Conservation (phyloP, 1,140 invertebrate genomes). For the Scylla paramamosain region DNA sequence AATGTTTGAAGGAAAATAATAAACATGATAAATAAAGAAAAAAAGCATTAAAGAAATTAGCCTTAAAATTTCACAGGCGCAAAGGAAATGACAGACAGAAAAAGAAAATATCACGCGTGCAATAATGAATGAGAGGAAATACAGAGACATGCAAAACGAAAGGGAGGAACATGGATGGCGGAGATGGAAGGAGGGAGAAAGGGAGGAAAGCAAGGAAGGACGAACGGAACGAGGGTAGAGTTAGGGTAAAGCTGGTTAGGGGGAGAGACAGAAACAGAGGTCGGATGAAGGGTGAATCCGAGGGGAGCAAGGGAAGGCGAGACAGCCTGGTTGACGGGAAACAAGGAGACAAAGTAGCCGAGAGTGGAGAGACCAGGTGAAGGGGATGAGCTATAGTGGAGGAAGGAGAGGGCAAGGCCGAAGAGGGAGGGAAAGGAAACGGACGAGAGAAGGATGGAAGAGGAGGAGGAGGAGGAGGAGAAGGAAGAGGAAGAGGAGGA, state of each 20-base stretch:
- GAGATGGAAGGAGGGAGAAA: slow-evolving; percentile 4
- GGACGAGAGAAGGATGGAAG: neutral
- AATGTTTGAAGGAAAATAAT: too few species aligned
- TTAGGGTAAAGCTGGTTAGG: neutral
- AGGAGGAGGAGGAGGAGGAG: neutral
- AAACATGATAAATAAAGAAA: too few species aligned
- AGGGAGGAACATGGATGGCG: neutral
- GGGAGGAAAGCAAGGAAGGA: neutral
- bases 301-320: neutral
- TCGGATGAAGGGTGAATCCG: neutral
- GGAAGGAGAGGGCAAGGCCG: neutral
- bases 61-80: neutral
- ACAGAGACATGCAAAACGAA: neutral
- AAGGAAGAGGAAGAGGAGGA: neutral
- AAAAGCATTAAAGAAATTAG: too few species aligned
- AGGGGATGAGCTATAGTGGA: neutral
- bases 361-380: neutral
- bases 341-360: neutral
- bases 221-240: neutral
- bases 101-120: neutral
- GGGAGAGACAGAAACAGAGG: slow-evolving; percentile 1
- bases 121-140: neutral
- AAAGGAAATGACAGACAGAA: neutral
- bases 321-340: slow-evolving; percentile 4
- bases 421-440: neutral